These are phyloP conservation scores for Poecile montanus DNA, from an alignment of 2,797 vertebrate genomes.

Conservation along the genomic window DNA sequence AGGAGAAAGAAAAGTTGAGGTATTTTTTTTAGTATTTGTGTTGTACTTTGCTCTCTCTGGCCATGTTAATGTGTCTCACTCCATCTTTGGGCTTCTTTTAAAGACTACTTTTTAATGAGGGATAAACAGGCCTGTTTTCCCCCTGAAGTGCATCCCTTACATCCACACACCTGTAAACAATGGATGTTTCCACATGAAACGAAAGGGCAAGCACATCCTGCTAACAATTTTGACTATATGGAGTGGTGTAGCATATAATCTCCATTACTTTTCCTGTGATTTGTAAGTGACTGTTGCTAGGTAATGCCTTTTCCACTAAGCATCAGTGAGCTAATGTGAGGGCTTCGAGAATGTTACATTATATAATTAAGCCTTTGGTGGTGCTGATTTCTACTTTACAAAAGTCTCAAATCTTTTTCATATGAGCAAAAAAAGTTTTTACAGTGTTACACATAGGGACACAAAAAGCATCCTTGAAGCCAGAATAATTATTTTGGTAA, in stretches of 20 bases:
- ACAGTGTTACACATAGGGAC: not conserved
- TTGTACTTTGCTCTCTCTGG: not conserved
- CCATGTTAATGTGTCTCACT: not conserved
- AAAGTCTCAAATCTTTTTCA: slow-evolving; percentile 38
- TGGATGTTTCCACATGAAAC: slow-evolving; percentile 45
- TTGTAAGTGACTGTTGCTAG: slow-evolving; percentile 74
- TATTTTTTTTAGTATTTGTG: not conserved
- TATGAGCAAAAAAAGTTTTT: slow-evolving; percentile 28
- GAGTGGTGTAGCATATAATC: slow-evolving; percentile 34
- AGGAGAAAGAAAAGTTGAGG: not conserved
- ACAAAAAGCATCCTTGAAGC: not conserved
- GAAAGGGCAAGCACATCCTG: slow-evolving; percentile 54
- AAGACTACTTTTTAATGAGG: not conserved
- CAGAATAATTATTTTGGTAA: not conserved
- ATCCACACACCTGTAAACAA: slow-evolving; percentile 40
- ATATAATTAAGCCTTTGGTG: slow-evolving; percentile 63
- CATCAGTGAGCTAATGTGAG: slow-evolving; percentile 56
- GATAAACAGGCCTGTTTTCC: not conserved
- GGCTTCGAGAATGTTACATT: slow-evolving; percentile 53
- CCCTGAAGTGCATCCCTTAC: not conserved
- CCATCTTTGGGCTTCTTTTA: not conserved
- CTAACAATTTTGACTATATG: slow-evolving; percentile 51
- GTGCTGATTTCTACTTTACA: slow-evolving; percentile 3
- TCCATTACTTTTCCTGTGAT: slow-evolving; percentile 53
- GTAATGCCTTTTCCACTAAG: slow-evolving; percentile 60